Base-by-base conservation (phyloP, 2,113 vertebrate genomes). In the Lichenostomus cassidix region DNA sequence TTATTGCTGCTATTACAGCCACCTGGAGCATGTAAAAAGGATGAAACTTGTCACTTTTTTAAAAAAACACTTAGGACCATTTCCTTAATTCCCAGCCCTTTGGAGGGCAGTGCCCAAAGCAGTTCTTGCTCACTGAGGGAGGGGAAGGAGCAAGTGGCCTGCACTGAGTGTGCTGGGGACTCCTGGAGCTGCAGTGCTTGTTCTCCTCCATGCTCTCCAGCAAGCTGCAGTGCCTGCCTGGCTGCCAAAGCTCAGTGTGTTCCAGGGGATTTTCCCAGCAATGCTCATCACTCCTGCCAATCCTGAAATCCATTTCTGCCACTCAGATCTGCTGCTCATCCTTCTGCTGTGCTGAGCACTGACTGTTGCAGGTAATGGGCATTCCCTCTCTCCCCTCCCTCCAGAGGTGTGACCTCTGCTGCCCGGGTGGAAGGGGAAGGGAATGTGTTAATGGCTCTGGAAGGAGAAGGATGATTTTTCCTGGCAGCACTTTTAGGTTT, bases 241-340 rank as follows among this genome's bases (percentile, higher is more conserved):
- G 21, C 3, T 31, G 47, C 19, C 33, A 5, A 1, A 0, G 0
- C n/a, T 67, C 31, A 7, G 70, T 0, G 24, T 56, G 41, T 25
- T 15, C 1, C 39, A 11, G 63, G 23, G 49, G 27, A 37, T 70
- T 69, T 69, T 84, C 42, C 53, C 50, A 35, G 25, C 35, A 42
- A 4, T 0, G 8, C 2, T 6, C 11, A 4, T 20, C 2, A 2
- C 2, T 41, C 22, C 37, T 87, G 47, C 58, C 42, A 19, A 3
- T 75, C 49, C 67, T 49, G 41, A 47, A 42, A 47, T 24, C 78
- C 41, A 0, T 12, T 37, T 24, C 23, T 74, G 79, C 10, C 11
- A 0, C 28, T 84, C 35, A n/a, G 52, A 33, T 39, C 12, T 63
- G 35, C 4, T 2, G 8, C 25, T 59, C 3, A 0, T 47, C 68